A percentile compares a stretch with the other conserved stretches of the same genome.
Conservation (phyloP, 2,888 invertebrate genomes). For the Clostera curtula region DNA sequence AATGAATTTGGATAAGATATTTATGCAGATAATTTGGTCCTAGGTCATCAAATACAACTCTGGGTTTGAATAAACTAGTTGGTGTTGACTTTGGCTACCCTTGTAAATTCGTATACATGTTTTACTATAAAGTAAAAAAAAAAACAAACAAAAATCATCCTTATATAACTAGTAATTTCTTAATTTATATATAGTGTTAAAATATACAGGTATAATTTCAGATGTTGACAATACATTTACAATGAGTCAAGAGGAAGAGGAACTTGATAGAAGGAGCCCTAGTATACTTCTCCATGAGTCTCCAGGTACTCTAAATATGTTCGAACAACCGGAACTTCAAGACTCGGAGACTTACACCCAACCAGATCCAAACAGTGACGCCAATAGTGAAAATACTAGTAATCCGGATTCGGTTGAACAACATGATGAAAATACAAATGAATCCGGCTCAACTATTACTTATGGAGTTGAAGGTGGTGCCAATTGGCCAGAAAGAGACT, state of each 20-base stretch:
- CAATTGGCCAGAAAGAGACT: neutral
- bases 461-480: slow-evolving; percentile 1
- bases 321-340: neutral
- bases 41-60: too few species aligned
- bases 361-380: neutral
- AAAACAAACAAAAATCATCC: too few species aligned
- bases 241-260: slow-evolving; percentile 13
- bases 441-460: slow-evolving; percentile 1
- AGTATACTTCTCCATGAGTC: slow-evolving; percentile 21
- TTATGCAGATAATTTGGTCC: too few species aligned
- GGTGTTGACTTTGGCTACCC: too few species aligned
- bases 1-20: too few species aligned
- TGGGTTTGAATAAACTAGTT: too few species aligned
- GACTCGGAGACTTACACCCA: slow-evolving; percentile 5
- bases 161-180: too few species aligned
- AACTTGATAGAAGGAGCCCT: slow-evolving; percentile 15
- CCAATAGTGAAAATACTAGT: neutral
- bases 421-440: slow-evolving; percentile 6
- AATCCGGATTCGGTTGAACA: neutral
- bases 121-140: too few species aligned
- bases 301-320: slow-evolving; percentile 23
- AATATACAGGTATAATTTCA: slow-evolving; percentile 3
- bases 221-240: slow-evolving; percentile 9
- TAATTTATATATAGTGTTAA: neutral
- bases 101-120: too few species aligned